A percentile compares a stretch with the other conserved stretches of the same genome.
Evolutionary conservation across 2,888 invertebrate species (phyloP).

Genomic region (Pegoplata infirma): DNA sequence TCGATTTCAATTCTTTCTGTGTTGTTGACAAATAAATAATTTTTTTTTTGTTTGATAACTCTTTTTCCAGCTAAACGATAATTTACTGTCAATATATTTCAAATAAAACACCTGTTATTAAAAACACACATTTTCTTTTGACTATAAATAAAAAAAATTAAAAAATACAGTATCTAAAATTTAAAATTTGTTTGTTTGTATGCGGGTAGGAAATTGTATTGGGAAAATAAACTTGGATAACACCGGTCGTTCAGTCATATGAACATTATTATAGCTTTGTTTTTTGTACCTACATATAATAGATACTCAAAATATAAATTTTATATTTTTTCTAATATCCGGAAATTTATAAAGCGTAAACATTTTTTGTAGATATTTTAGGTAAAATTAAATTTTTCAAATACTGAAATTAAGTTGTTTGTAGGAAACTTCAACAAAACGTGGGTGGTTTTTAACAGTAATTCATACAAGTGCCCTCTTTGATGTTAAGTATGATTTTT

Average conservation of each 20-base stretch:
- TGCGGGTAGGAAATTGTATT: slow-evolving; percentile 34
- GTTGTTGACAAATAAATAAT: no score
- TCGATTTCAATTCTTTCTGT: no score
- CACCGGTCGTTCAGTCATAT: slow-evolving; percentile 23
- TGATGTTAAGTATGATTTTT: neutral
- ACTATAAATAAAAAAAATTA: neutral
- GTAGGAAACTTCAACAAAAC: neutral
- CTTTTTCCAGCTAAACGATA: no score
- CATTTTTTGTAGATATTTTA: neutral
- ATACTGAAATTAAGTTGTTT: neutral
- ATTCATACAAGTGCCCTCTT: neutral
- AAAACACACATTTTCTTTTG: slow-evolving; percentile 29
- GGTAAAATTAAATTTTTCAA: neutral
- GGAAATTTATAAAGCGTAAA: slow-evolving; percentile 56
- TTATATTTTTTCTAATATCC: slow-evolving; percentile 31
- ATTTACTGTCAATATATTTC: neutral
- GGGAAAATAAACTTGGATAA: slow-evolving; percentile 22
- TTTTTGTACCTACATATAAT: no score
- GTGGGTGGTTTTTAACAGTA: neutral
- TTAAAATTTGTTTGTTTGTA: neutral
- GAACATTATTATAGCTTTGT: slow-evolving; percentile 6
- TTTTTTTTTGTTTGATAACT: no score
- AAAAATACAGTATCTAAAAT: neutral
- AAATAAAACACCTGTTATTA: slow-evolving; percentile 30
- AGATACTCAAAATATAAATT: no score